Evolutionary conservation across 2,888 invertebrate genomes (phyloP).

Genomic region (Stratiomys singularior): DNA sequence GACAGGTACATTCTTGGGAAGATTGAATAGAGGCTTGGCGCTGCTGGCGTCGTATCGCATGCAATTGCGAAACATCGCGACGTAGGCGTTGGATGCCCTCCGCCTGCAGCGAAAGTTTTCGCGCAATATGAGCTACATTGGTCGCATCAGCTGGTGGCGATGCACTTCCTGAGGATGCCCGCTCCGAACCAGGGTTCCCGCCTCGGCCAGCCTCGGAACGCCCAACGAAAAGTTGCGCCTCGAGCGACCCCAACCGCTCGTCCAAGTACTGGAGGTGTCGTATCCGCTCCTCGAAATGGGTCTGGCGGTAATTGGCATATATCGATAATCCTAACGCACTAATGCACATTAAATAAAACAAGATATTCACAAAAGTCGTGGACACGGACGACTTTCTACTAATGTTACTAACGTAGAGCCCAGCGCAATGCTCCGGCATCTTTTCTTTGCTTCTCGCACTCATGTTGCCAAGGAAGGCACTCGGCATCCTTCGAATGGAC

Average conservation of each 20-base stretch:
- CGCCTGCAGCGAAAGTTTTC: constrained; percentile 58
- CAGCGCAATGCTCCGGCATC: not conserved
- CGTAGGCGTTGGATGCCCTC: constrained; percentile 64
- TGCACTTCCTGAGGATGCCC: constrained; percentile 34
- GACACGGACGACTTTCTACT: constrained; percentile 33
- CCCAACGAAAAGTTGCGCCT: constrained; percentile 56
- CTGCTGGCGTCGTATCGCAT: constrained; percentile 63
- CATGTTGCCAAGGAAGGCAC: constrained; percentile 40
- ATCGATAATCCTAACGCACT: constrained; percentile 64
- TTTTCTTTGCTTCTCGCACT: constrained; percentile 16
- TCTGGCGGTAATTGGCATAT: constrained; percentile 63
- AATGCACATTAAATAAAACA: constrained; percentile 64
- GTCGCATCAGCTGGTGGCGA: constrained; percentile 47
- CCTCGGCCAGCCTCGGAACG: constrained; percentile 44
- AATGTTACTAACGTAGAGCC: constrained; percentile 13
- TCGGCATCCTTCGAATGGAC: constrained; percentile 23
- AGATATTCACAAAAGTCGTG: constrained; percentile 61
- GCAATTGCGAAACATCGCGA: constrained; percentile 64
- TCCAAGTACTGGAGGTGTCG: constrained; percentile 62
- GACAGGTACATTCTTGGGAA: constrained; percentile 75
- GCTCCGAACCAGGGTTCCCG: constrained; percentile 37
- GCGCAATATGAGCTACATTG: constrained; percentile 59
- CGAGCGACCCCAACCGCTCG: constrained; percentile 62
- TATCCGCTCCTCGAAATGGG: constrained; percentile 61
- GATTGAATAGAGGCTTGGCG: constrained; percentile 58